Evolutionary conservation across 1,140 invertebrate genomes (phyloP), one percentile per base, ranked within the genome.

Genomic region (Leptinotarsa undecemlineata): DNA sequence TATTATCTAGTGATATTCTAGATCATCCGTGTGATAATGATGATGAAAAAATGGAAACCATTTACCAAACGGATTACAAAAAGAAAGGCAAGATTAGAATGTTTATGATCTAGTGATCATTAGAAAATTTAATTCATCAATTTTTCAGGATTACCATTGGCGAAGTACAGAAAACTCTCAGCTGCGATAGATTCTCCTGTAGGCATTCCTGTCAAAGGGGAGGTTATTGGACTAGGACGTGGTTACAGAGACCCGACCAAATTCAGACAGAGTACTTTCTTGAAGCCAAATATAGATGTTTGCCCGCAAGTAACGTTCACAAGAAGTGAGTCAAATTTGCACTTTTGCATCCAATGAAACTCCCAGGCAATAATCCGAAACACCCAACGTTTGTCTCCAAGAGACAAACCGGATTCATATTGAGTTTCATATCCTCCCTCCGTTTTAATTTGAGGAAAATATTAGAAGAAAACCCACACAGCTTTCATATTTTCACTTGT

Each of bases 11-110:
- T 33, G 86, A 87, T 33, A 88, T 90, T 71, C 76, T 91, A 70
- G 88, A 90, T 63, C 87, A 88, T 79, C 87, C 85, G 0, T 89
- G 88, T 75, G 87, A 89, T 74, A 85, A 85, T 66, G 83, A 87
- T 14, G 88, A 91, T 74, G 87, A 86, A 20, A 88, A 88, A 80
- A 89, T 90, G 88, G 83, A 85, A 42, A 89, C 87, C 5, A 87
- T 90, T 79, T 90, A 90, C 77, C 87, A 90, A 82, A 87, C 86
- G 0, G 89, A 89, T 66, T 90, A 86, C 75, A 85, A 86, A 48
- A 90, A 89, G 82, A 84, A 87, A 87, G 88, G 89, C 88, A 72
- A 84, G 48, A 47, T 13, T 70, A 57, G 0, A 42, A 42, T 42
- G 33, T 42, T 42, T 11, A 11, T 42, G 33, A 42, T 74, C 62